These are phyloP conservation scores for Neolamprologus devosi DNA, from an alignment of 2,113 vertebrate species.

Conservation along the genomic window DNA sequence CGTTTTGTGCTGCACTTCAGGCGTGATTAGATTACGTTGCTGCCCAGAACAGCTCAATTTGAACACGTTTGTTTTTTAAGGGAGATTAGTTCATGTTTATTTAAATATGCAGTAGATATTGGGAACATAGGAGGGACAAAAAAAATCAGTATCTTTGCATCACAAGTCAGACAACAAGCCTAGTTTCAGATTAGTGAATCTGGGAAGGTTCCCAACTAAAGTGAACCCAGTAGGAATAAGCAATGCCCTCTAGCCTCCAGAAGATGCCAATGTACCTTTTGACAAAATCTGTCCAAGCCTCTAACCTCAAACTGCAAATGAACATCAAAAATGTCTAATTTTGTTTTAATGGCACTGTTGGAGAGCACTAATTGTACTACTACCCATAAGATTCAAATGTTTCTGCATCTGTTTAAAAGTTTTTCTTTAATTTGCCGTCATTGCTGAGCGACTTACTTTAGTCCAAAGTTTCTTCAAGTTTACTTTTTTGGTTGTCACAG, in stretches of 20 bases:
- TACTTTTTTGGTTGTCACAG: constrained; percentile 42
- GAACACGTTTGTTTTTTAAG: neutral
- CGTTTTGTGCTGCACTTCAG: neutral
- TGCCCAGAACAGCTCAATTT: neutral
- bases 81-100: neutral
- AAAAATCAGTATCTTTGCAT: neutral
- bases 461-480: neutral
- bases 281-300: neutral
- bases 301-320: neutral
- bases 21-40: neutral
- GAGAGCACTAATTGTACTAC: neutral
- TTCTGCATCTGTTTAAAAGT: neutral
- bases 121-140: neutral
- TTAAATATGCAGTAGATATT: neutral
- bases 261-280: neutral
- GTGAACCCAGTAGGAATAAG: neutral
- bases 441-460: neutral
- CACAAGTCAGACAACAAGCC: neutral
- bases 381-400: neutral
- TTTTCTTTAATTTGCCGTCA: neutral
- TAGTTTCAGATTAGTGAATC: neutral
- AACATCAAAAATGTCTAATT: neutral
- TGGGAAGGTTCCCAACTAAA: neutral
- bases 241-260: neutral
- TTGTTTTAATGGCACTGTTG: fast-evolving